Percentiles rank a stretch among this genome's conserved stretches.
These are phyloP conservation scores for Aleiodes leptofemur DNA, from an alignment of 2,888 invertebrate species.

Conservation along the genomic window DNA sequence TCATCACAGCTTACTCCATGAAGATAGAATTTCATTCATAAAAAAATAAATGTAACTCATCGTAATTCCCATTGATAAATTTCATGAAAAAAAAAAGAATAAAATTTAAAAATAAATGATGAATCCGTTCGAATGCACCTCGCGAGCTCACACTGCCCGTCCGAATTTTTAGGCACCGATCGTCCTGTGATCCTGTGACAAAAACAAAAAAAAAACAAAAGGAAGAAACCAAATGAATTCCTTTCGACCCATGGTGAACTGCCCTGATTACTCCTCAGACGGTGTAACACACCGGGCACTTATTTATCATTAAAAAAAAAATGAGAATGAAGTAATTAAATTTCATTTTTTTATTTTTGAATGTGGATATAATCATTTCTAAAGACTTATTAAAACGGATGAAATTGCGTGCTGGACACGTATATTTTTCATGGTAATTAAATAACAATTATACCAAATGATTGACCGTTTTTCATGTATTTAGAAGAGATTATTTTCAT, in stretches of 20 bases:
- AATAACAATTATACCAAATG: neutral
- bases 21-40: conserved; percentile 17
- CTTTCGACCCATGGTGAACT: conserved; percentile 1
- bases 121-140: conserved; percentile 58
- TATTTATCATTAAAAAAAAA: conserved; percentile 12
- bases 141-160: conserved; percentile 70
- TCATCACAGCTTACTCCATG: conserved; percentile 23
- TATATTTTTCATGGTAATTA: conserved; percentile 41
- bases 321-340: neutral
- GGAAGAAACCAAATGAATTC: conserved; percentile 4
- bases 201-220: conserved; percentile 12
- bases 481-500: conserved; percentile 36
- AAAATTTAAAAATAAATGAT: conserved; percentile 36
- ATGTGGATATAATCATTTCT: conserved; percentile 32
- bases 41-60: conserved; percentile 5
- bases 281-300: conserved; percentile 17
- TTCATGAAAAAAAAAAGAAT: conserved; percentile 5
- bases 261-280: conserved; percentile 29
- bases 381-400: conserved; percentile 36
- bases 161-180: conserved; percentile 59
- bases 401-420: conserved; percentile 62
- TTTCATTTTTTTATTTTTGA: neutral
- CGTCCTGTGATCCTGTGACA: conserved; percentile 46
- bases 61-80: conserved; percentile 21
- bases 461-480: conserved; percentile 32